Base-by-base conservation (phyloP, 2,888 invertebrate species). In the Coleophora flavipennella region DNA sequence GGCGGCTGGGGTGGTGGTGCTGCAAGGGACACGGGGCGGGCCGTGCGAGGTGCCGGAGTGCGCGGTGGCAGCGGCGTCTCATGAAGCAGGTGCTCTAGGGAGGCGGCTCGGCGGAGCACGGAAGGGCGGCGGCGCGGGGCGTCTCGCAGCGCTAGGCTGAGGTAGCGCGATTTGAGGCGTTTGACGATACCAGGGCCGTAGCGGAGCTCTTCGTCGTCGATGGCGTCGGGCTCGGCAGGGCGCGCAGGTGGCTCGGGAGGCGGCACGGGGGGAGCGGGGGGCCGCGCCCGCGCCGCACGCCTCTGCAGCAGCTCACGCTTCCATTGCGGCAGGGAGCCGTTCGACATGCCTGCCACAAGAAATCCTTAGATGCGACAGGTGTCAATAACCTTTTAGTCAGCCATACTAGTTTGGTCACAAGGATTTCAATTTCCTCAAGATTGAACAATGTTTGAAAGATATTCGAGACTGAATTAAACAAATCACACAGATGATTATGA, bases 141-240 rank as follows among this genome's bases (percentile, higher is more conserved):
- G 57, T 93, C 92, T n/a, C 94, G 87, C 46, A 95, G 77, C 8
- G 95, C 93, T 50, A 95, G 87, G 69, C 92, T 94, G 48, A 96
- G 87, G 70, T 95, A 96, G 64, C 94, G 91, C 65, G 93, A 93
- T 67, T 93, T 91, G 51, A 96, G 87, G 57, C 92, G 92, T 62
- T 93, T 94, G 31, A 96, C 96, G 63, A 96, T 95, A 42, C 96
- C 95, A 38, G 96, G 96, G 1, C 96, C 96, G 83, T 96, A 95
- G 64, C 92, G 91, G 42, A 95, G 83, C 67, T 95, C 95, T 73
- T 94, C 94, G 51, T 76, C 77, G 35, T 71, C 72, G 48, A 68
- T 72, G 59, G 70, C 69, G 60, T 66, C 41, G 45, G 63, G 57
- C 32, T 66, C 63, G 39, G 71, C 65, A 28, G 65, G 62, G 37